Conservation (phyloP, 2,888 invertebrate genomes). For the Pyrochroa serraticornis region DNA sequence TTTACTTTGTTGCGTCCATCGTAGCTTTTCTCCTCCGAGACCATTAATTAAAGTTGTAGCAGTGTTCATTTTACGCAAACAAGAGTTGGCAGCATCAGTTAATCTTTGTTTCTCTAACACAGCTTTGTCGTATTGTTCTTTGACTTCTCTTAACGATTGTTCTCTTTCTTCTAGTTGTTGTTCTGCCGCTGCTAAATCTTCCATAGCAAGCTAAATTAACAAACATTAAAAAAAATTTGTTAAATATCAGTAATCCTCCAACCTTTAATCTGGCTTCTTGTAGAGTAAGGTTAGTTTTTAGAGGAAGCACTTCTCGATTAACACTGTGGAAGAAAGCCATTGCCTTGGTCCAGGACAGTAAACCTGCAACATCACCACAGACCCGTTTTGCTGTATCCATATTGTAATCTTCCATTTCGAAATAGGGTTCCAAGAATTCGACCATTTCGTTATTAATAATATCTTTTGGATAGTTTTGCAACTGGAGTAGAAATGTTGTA, state of each 20-base stretch:
- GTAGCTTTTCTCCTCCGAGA: slow-evolving; percentile 83
- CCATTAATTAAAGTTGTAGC: slow-evolving; percentile 96
- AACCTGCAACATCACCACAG: slow-evolving; percentile 95
- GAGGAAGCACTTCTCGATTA: slow-evolving; percentile 93
- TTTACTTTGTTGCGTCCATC: slow-evolving; percentile 96
- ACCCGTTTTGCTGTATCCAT: slow-evolving; percentile 96
- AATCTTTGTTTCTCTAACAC: slow-evolving; percentile 90
- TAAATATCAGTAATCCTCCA: neutral
- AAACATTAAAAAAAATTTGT: neutral
- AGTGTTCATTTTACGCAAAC: slow-evolving; percentile 94
- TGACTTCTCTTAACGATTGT: slow-evolving; percentile 85
- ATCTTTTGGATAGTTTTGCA: slow-evolving; percentile 95
- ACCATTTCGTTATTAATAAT: slow-evolving; percentile 98
- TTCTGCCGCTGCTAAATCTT: slow-evolving; percentile 86
- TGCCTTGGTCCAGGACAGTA: slow-evolving; percentile 94
- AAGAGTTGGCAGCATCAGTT: slow-evolving; percentile 91
- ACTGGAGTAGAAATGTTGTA: slow-evolving; percentile 86
- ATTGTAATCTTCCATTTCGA: slow-evolving; percentile 95
- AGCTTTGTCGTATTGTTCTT: slow-evolving; percentile 91
- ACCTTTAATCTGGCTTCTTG: slow-evolving; percentile 89
- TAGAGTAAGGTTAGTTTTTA: slow-evolving; percentile 88
- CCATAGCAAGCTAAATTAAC: slow-evolving; percentile 75
- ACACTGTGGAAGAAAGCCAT: slow-evolving; percentile 96
- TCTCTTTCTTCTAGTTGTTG: slow-evolving; percentile 89
- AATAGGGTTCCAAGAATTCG: slow-evolving; percentile 88